A percentile compares a stretch with the other conserved stretches of the same genome.
Evolutionary conservation across 2,888 invertebrate genomes (phyloP).

Genomic region (Mesorhabditis belari): DNA sequence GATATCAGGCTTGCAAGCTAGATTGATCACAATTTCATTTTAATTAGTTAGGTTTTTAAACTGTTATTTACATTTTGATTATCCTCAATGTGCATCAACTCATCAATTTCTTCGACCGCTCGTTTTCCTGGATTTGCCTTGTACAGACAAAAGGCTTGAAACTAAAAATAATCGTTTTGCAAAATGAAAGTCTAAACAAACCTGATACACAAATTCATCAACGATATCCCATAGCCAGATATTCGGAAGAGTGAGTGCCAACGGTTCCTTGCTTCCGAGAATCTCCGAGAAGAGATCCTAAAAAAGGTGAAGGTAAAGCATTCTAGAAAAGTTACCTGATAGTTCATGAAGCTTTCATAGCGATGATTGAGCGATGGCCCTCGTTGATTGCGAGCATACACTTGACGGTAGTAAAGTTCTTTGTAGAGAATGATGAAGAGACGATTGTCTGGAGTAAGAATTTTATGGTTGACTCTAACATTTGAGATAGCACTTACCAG

Average conservation of each 20-base stretch:
- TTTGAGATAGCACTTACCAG: conserved; percentile 11
- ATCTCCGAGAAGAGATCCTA: conserved; percentile 87
- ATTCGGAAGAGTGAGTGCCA: conserved; percentile 69
- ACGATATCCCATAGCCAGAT: conserved; percentile 99
- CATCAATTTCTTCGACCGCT: conserved; percentile 67
- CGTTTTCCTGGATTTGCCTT: conserved; percentile 74
- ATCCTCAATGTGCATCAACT: conserved; percentile 67
- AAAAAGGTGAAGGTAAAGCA: too few species aligned
- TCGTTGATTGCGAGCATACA: conserved; percentile 72
- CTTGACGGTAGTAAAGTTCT: conserved; percentile 91
- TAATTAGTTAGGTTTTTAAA: not conserved
- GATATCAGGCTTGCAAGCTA: not conserved
- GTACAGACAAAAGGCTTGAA: conserved; percentile 67
- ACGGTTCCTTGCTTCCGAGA: conserved; percentile 59
- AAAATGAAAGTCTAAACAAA: conserved; percentile 20
- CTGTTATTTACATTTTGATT: conserved; percentile 60
- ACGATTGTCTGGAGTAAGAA: conserved; percentile 57
- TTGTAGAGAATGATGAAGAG: conserved; percentile 91
- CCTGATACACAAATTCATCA: conserved; percentile 97
- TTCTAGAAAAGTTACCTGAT: conserved; percentile 64
- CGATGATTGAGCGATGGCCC: conserved; percentile 85
- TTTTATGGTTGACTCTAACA: not conserved
- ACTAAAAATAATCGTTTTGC: conserved; percentile 51
- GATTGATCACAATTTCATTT: not conserved
- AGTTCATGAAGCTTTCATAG: conserved; percentile 91